phyloP scores from a whole-genome alignment of 2,113 vertebrate genomes.

The Tachycineta bicolor region DNA sequence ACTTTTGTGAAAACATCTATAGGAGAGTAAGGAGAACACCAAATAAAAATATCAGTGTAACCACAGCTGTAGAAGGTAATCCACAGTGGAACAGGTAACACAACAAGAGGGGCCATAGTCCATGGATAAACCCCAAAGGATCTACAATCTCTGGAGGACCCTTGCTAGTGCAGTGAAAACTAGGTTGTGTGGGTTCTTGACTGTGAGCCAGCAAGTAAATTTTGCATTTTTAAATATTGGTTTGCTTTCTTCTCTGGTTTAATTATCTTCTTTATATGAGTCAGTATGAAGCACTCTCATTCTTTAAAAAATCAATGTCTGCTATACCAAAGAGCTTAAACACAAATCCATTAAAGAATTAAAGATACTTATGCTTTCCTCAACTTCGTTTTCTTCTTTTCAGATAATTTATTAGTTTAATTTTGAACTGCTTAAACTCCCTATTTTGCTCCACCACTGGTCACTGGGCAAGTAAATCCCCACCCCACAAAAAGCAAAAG shows the following conservation, averaged over 20 bases:
- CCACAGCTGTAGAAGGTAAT: not conserved
- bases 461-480: not conserved
- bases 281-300: not conserved
- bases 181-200: not conserved
- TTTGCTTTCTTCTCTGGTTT: not conserved
- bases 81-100: not conserved
- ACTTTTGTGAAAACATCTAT: not conserved
- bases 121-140: not conserved
- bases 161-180: not conserved
- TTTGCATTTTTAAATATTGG: not conserved
- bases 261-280: not conserved
- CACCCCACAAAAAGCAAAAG: not conserved
- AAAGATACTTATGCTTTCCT: not conserved
- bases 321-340: not conserved
- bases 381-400: not conserved
- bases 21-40: not conserved
- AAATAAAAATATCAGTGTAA: not conserved
- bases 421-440: not conserved
- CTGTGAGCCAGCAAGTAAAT: not conserved
- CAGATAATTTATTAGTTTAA: not conserved
- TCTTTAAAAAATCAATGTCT: not conserved
- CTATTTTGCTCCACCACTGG: not conserved
- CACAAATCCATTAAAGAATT: not conserved
- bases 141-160: not conserved
- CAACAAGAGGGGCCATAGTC: accelerated